Conservation (phyloP, 2,888 invertebrate species). For the Xanthia togata region DNA sequence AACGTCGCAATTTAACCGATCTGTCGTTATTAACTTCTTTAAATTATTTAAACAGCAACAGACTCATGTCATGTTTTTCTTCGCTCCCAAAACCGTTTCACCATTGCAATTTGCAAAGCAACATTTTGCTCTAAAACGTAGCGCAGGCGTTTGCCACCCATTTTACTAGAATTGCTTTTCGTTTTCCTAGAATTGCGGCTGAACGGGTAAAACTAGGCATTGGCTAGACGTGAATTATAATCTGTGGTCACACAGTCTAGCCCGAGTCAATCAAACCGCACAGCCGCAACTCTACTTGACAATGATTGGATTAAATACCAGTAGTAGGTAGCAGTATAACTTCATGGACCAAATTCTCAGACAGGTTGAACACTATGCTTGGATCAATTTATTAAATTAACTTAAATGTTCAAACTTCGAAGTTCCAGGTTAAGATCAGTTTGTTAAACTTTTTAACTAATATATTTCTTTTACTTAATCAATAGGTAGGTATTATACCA, state of each 20-base stretch:
- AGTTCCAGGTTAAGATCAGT: too few species aligned
- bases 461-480: too few species aligned
- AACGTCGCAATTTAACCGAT: neutral
- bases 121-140: slow-evolving; percentile 5
- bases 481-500: too few species aligned
- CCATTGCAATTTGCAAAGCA: neutral
- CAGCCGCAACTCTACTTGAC: neutral
- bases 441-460: too few species aligned
- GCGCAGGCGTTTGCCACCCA: neutral
- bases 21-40: neutral
- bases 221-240: slow-evolving; percentile 19
- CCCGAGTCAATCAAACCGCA: neutral
- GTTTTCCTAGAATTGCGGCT: slow-evolving; percentile 1
- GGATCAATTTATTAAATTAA: neutral
- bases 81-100: neutral
- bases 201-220: slow-evolving; percentile 12
- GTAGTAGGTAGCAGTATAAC: neutral
- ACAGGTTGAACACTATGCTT: neutral
- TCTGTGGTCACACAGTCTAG: slow-evolving; percentile 13
- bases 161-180: neutral
- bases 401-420: too few species aligned
- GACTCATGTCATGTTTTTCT: neutral
- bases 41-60: neutral
- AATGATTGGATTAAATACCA: neutral
- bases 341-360: neutral